Percentiles rank a stretch among this genome's conserved stretches.
These are phyloP conservation scores for Dasysyrphus tricinctus DNA, from an alignment of 2,888 invertebrate genomes.

Conservation along the genomic window DNA sequence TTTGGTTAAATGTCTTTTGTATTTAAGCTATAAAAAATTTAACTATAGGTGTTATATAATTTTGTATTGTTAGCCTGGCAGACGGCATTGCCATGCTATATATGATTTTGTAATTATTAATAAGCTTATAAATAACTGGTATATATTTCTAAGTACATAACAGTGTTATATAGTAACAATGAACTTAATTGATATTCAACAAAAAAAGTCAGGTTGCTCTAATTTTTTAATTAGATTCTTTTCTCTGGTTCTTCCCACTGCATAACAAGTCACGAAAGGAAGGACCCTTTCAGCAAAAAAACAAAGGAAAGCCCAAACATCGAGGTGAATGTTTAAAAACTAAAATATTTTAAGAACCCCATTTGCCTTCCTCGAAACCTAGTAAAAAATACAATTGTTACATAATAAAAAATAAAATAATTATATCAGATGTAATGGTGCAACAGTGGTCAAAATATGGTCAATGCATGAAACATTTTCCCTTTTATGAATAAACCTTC, in stretches of 20 bases:
- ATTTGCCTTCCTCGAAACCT: background rate
- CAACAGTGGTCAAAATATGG: constrained; percentile 56
- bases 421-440: constrained; percentile 42
- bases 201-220: constrained; percentile 1
- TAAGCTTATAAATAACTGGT: too few relatives aligned
- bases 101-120: too few relatives aligned
- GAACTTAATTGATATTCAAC: background rate
- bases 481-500: constrained; percentile 20
- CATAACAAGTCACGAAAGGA: constrained; percentile 17
- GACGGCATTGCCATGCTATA: too few relatives aligned
- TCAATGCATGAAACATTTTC: constrained; percentile 57
- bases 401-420: constrained; percentile 13
- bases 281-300: background rate
- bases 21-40: too few relatives aligned
- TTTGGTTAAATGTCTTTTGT: too few relatives aligned
- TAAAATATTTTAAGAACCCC: background rate
- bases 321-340: constrained; percentile 10
- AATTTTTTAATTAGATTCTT: constrained; percentile 22
- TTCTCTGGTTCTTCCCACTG: background rate
- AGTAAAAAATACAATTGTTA: background rate
- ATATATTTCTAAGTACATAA: background rate
- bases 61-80: too few relatives aligned
- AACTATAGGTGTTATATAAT: too few relatives aligned
- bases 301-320: background rate
- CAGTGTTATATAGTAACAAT: background rate